Evolutionary conservation across 2,797 vertebrate species (phyloP).

Genomic region (Diplodus sargus): DNA sequence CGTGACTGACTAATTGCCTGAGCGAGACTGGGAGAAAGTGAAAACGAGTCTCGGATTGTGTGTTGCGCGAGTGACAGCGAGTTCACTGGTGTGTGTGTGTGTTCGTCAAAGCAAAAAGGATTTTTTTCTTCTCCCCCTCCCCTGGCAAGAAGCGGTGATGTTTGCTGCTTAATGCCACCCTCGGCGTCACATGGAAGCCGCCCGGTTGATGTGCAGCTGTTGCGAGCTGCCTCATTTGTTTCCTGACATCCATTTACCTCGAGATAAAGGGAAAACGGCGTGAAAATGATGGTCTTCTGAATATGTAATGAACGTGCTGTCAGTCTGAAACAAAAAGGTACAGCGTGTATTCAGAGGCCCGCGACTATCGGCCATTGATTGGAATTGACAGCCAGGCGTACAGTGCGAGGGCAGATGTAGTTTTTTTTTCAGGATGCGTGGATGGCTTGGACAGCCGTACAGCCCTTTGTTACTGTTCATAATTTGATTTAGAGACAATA

Average conservation of each 20-base stretch:
- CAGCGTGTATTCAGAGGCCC: constrained; percentile 43
- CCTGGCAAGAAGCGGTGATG: constrained; percentile 57
- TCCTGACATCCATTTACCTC: constrained; percentile 79
- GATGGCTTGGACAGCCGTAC: constrained; percentile 45
- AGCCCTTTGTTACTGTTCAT: constrained; percentile 55
- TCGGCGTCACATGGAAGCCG: constrained; percentile 65
- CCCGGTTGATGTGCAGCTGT: constrained; percentile 78
- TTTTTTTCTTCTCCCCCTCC: not conserved
- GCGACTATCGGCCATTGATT: constrained; percentile 58
- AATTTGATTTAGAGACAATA: constrained; percentile 36
- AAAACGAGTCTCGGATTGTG: constrained; percentile 44
- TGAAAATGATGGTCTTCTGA: constrained; percentile 73
- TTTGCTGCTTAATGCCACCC: constrained; percentile 73
- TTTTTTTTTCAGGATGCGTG: constrained; percentile 35
- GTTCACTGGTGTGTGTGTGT: constrained; percentile 31
- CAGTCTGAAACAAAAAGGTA: constrained; percentile 68
- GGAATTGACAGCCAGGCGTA: constrained; percentile 65
- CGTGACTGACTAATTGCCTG: constrained; percentile 74
- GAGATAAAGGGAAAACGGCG: constrained; percentile 74
- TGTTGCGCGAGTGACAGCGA: constrained; percentile 62
- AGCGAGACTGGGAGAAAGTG: constrained; percentile 43
- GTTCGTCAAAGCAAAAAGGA: constrained; percentile 54
- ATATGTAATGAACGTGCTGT: constrained; percentile 79
- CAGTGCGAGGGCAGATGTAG: constrained; percentile 33
- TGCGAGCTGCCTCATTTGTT: constrained; percentile 78